Conservation (phyloP, 2,797 vertebrate genomes). For the Synaphobranchus kaupii region DNA sequence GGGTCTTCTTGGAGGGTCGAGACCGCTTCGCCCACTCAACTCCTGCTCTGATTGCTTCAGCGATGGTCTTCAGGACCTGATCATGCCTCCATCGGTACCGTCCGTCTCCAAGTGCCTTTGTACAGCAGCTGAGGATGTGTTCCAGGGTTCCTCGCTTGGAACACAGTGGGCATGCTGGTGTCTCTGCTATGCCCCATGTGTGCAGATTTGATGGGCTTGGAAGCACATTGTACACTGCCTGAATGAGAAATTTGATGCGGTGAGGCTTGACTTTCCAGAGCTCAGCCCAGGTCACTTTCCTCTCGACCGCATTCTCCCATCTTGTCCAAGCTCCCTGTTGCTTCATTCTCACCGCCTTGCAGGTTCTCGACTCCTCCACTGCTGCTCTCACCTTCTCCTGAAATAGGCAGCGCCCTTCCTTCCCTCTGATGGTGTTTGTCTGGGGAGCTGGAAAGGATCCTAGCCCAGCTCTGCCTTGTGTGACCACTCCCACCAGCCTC, state of each 20-base stretch:
- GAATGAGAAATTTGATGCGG: not conserved
- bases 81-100: no score
- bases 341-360: constrained; percentile 2
- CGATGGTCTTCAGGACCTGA: no score
- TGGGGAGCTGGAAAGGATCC: not conserved
- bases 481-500: no score
- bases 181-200: not conserved
- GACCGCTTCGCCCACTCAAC: no score
- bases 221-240: not conserved
- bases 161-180: no score
- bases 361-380: not conserved
- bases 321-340: no score
- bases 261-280: constrained; percentile 30
- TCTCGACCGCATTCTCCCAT: constrained; percentile 24
- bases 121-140: no score
- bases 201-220: not conserved
- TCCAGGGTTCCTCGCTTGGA: no score
- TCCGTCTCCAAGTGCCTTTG: no score
- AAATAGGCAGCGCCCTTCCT: not conserved
- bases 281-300: constrained; percentile 37
- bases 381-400: not conserved
- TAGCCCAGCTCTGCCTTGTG: not conserved
- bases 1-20: no score
- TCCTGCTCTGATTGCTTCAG: no score
- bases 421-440: not conserved